Evolutionary conservation across 1,140 invertebrate species (phyloP).

Genomic region (Gonioctena quinquepunctata): DNA sequence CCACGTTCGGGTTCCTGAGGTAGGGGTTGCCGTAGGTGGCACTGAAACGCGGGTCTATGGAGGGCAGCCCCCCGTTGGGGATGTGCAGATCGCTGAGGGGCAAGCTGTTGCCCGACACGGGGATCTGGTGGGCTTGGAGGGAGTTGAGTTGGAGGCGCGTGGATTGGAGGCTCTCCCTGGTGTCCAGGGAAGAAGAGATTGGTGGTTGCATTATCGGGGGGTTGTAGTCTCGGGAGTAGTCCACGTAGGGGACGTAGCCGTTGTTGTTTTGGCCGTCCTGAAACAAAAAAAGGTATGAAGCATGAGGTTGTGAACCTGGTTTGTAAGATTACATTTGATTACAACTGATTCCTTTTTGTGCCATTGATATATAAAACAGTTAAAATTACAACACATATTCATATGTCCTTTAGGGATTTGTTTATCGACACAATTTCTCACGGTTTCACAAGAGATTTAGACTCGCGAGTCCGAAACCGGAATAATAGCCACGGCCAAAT

Average conservation of each 20-base stretch:
- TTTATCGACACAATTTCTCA: too few species aligned
- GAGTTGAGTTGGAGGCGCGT: slow-evolving; percentile 49
- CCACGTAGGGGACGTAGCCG: slow-evolving; percentile 87
- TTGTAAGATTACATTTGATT: too few species aligned
- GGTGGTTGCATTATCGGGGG: slow-evolving; percentile 64
- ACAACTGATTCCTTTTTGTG: too few species aligned
- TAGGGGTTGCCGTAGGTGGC: slow-evolving; percentile 87
- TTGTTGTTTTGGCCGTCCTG: slow-evolving; percentile 84
- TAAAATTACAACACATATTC: too few species aligned
- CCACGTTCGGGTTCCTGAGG: slow-evolving; percentile 65
- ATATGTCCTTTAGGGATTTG: too few species aligned
- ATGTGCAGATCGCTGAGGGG: slow-evolving; percentile 50
- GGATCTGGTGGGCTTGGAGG: slow-evolving; percentile 52
- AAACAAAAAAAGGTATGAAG: slow-evolving; percentile 25
- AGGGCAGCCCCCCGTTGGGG: slow-evolving; percentile 60
- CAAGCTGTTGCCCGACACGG: slow-evolving; percentile 39
- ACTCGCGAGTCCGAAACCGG: too few species aligned
- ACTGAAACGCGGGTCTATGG: slow-evolving; percentile 81
- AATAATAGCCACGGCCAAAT: too few species aligned
- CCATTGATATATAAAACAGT: too few species aligned
- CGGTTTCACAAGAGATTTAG: too few species aligned
- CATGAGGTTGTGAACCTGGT: too few species aligned
- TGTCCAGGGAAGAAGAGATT: slow-evolving; percentile 53
- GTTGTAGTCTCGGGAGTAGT: slow-evolving; percentile 82
- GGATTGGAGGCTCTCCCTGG: not conserved